Evolutionary conservation across 2,888 invertebrate species (phyloP), one percentile per base, ranked within the genome.

Genomic region (Drosophila paramelanica): DNA sequence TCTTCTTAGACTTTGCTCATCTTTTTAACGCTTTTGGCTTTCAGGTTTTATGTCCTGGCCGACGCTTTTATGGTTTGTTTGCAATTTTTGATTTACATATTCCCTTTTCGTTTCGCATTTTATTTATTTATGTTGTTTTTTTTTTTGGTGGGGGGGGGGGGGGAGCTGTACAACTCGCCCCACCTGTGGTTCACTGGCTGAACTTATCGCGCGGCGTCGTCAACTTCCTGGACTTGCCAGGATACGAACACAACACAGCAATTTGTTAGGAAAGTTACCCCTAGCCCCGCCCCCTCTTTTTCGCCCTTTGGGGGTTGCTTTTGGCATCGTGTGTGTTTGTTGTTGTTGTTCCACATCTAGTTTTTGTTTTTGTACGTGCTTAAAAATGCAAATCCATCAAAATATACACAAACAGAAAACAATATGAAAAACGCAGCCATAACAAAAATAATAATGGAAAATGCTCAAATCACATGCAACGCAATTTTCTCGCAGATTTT

Each of bases 51-150:
- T 69, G 67, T 73, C 69, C 81, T 51, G 64, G 51, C 56, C 61
- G 70, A 77, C 66, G 77, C 57, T 66, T 87, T 89, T 85, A 77
- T 82, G 74, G 73, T 85, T 81, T 88, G 85, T 75, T 74, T 66
- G 71, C 75, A 77, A 77, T 84, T 76, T 84, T 64, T 68, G 76
- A 73, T 74, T 74, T 72, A 70, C 72, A 69, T 79, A 75, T 67
- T 67, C 51, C 41, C 68, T 52, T 53, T 33, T 52, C 14, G 42
- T 14, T 51, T 23, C 36, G 36, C 11, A 36, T 25, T 36, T n/a
- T 41, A 36, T 25, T 36, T n/a, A 36, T 33, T 39, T 23, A 39
- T 39, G 42, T 13, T 27, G 11, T 47, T 8, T 25, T n/a, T 45
- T 11, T n/a, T n/a, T n/a, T n/a, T n/a, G n/a, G n/a, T n/a, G n/a